Evolutionary conservation across 2,113 vertebrate species (phyloP).

Genomic region (Camelus dromedarius): DNA sequence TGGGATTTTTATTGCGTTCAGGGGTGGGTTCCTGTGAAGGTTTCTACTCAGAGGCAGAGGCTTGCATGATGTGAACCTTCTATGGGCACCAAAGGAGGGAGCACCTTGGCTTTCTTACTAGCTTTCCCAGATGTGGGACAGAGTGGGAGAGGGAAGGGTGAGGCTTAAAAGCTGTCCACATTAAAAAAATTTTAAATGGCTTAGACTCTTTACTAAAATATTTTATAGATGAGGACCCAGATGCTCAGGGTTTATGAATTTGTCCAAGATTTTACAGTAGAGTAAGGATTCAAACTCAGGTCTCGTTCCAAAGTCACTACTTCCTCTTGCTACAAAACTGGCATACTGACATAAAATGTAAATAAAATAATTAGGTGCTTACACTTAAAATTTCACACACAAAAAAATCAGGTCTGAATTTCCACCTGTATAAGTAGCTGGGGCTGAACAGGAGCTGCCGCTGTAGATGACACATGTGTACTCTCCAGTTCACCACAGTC

Average conservation of each 20-base stretch:
- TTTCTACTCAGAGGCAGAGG: not conserved
- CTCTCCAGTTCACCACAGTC: not conserved
- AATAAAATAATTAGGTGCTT: not conserved
- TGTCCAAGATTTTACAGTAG: not conserved
- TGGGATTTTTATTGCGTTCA: not conserved
- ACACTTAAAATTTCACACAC: not conserved
- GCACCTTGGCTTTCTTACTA: not conserved
- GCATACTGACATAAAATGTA: not conserved
- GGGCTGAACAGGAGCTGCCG: not conserved
- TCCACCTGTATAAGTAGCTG: not conserved
- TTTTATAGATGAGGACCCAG: not conserved
- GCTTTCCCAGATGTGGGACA: not conserved
- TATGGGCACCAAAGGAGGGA: not conserved
- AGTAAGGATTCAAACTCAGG: not conserved
- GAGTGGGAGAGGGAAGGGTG: not conserved
- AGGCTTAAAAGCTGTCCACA: not conserved
- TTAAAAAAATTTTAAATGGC: not conserved
- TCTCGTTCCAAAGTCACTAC: not conserved
- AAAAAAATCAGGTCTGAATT: not conserved
- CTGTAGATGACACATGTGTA: not conserved
- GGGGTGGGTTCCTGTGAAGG: not conserved
- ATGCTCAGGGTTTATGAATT: not conserved
- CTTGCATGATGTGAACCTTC: not conserved
- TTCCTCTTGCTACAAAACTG: not conserved
- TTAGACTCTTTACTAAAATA: not conserved